Evolutionary conservation across 2,113 vertebrate genomes (phyloP), one percentile per base, ranked within the genome.

Genomic region (Labrus mixtus): DNA sequence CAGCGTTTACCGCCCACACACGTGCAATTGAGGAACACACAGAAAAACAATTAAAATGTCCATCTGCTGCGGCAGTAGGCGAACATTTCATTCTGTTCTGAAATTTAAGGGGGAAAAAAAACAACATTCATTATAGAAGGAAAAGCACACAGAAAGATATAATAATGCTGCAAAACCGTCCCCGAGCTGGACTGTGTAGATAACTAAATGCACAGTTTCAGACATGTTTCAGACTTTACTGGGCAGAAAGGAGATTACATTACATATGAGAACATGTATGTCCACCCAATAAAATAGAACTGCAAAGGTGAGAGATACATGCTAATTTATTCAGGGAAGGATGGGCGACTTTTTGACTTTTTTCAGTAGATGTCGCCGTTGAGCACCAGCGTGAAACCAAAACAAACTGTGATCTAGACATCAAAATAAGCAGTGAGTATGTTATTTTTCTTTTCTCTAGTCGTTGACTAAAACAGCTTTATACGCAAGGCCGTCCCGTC

Each of bases 151-250:
- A 60, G 59, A 66, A 29, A 71, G 71, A 79, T 45, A 76, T 36
- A 63, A 74, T 66, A 64, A 62, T 29, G 16, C 29, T 64, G 25
- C 66, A 48, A 2, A 48, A 16, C 60, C 36, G 67, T 61, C 66
- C 66, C 25, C 15, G 8, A 22, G 60, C 79, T 82, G 84, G 54
- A 72, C 46, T 72, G 39, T 70, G 55, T 39, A 60, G 82, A 84
- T 76, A 81, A 78, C 70, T 56, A 36, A 76, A 73, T 13, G 48
- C 55, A 50, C 41, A 29, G 19, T 67, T 78, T 82, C 48, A 64
- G 58, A 78, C 41, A 62, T 72, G 68, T 17, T 8, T 8, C 3
- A 75, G 59, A 73, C 55, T 80, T 45, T 58, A 68, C 23, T 22
- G 50, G 51, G 10, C 29, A 59, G 76, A 84, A 55, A 59, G n/a